These are phyloP conservation scores for Spizella passerina DNA, from an alignment of 2,797 vertebrate species.

Conservation along the genomic window DNA sequence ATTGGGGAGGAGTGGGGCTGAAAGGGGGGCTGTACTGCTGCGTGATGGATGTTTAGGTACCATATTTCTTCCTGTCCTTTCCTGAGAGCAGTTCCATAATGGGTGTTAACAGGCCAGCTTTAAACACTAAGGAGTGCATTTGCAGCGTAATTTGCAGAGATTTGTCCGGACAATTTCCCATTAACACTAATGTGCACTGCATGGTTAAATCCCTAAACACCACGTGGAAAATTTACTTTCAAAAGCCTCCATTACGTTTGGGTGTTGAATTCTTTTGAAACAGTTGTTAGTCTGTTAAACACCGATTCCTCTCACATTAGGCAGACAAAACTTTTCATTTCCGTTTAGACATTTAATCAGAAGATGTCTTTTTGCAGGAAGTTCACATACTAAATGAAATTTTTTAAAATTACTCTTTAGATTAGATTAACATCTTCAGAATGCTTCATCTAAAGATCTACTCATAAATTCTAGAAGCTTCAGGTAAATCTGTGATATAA, in stretches of 20 bases:
- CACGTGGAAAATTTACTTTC: conserved; percentile 26
- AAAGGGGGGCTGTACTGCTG: neutral
- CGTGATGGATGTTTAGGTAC: neutral
- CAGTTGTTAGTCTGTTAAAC: conserved; percentile 54
- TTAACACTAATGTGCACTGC: conserved; percentile 18
- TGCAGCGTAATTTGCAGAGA: neutral
- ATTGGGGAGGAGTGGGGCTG: no score
- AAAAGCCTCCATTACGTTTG: neutral
- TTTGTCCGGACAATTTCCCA: conserved; percentile 23
- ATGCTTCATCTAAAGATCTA: neutral
- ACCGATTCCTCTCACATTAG: conserved; percentile 24
- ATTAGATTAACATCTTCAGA: conserved; percentile 12
- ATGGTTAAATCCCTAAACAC: conserved; percentile 22
- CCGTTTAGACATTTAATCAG: conserved; percentile 56
- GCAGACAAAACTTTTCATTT: conserved; percentile 45
- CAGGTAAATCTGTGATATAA: neutral
- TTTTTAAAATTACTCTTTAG: neutral
- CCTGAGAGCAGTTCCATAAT: neutral
- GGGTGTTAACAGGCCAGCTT: conserved; percentile 40
- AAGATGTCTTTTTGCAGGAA: conserved; percentile 24
- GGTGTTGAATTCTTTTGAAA: conserved; percentile 17
- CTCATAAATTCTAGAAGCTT: conserved; percentile 13
- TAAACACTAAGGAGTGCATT: conserved; percentile 29
- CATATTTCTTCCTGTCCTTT: neutral
- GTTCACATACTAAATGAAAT: conserved; percentile 32